Base-by-base conservation (phyloP, 1,140 invertebrate species). In the Papilio polytes region DNA sequence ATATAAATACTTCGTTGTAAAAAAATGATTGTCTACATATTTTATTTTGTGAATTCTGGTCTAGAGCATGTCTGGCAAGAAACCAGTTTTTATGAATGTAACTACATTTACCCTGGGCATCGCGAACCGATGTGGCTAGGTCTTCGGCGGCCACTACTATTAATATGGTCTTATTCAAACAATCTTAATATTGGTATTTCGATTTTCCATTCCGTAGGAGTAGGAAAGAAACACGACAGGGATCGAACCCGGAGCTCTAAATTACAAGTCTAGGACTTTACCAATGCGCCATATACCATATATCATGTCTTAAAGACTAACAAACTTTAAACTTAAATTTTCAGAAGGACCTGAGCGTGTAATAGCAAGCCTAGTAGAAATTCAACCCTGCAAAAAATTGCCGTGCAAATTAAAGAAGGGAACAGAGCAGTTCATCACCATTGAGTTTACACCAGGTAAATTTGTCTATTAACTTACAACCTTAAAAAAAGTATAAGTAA, bases 351-450 rank as follows among this genome's bases (percentile, higher is more conserved):
- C 92, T 59, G n/a, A 93, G 80, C 82, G 88, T 82, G 76, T 92
- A 83, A 86, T 96, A 80, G 91, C 86, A 81, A 89, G 94, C 4
- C 86, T 87, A 9, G 95, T 97, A 1, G 88, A 92, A 78, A 95
- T 97, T 41, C 93, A 93, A 3, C 95, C 95, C 13, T 97, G 97
- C 84, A 96, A 96, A 3, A 95, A 95, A 81, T 90, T 95, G 59
- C 96, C 96, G 1, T 97, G 97, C 87, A 95, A 92, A 26, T 87
- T 97, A 51, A 97, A 96, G 86, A 96, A 96, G 81, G 96, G 96
- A 81, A 96, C 96, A 0, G 91, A 89, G 7, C 89, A 96, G 44
- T 82, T 88, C 70, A 95, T 97, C 63, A 88, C 94, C 26, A 94
- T 97, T 59, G 95, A 93, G 77, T 96, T 97, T 48, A 95, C 90